Percentiles rank a stretch among this genome's conserved stretches.
Conservation (phyloP, 2,113 vertebrate species). For the Laticauda laticaudata region DNA sequence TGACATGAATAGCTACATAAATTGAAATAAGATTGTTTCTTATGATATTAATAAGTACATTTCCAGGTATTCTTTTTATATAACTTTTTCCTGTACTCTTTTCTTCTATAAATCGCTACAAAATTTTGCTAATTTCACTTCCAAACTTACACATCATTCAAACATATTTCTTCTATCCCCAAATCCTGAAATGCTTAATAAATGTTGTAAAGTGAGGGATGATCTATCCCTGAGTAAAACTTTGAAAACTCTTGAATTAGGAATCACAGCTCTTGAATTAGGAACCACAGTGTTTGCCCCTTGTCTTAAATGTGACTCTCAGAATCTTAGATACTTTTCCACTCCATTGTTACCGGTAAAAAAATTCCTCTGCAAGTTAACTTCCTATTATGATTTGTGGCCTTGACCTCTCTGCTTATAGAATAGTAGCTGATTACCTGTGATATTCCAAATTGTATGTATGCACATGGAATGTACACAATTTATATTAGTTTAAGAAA, state of each 20-base stretch:
- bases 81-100: neutral
- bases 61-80: neutral
- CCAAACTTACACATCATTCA: neutral
- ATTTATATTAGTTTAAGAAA: neutral
- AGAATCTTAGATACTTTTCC: neutral
- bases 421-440: neutral
- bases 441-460: neutral
- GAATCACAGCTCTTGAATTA: no score
- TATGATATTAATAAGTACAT: neutral
- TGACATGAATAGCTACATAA: neutral
- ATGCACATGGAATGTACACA: neutral
- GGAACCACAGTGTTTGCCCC: neutral
- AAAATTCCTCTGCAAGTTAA: neutral
- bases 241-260: neutral
- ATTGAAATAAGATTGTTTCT: neutral
- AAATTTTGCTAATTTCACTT: neutral
- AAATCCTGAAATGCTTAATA: neutral
- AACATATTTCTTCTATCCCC: neutral
- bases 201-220: neutral
- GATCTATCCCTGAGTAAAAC: neutral
- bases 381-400: neutral
- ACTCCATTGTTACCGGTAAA: neutral
- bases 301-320: neutral
- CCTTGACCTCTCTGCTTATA: neutral
- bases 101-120: neutral